Base-by-base conservation (phyloP, 2,797 vertebrate species). In the Lacerta agilis region DNA sequence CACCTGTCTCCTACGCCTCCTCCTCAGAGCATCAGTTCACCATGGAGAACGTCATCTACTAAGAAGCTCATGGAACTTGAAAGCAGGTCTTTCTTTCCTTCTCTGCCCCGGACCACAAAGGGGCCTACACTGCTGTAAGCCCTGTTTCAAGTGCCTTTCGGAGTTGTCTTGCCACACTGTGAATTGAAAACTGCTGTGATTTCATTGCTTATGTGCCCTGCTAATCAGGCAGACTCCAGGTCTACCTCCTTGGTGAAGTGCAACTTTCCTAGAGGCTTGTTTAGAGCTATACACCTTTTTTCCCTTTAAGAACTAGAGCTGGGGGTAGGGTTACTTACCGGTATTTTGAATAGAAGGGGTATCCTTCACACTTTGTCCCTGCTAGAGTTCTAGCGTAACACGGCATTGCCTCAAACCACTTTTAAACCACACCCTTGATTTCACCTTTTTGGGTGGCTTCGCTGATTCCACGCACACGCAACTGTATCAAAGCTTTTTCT, bases 121-220 rank as follows among this genome's bases (percentile, higher is more conserved):
- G 97, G 97, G 78, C 98, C 99, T 81, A 98, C 97, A 0, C 95
- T 99, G 92, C 97, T 99, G 95, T 99, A 96, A 98, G 85, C 58
- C n/a, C 72, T 88, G n/a, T 76, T 89, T 73, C 86, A 85, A 85
- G 90, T 82, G 27, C 90, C 90, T 94, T 89, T 20, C 9, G 90
- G 79, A 13, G n/a, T 33, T 11, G 23, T 38, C 71, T 45, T 73
- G 23, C 69, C 81, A 27, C 81, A 58, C 36, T 82, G 78, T 87
- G 77, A 92, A 75, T 27, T 82, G 69, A 85, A 81, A 79, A 89
- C 76, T 79, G 55, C 64, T 87, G 11, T n/a, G 27, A 87, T 91
- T 91, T 92, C 82, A n/a, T 55, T 92, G 66, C 67, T 87, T 85
- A 76, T 85, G 64, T 61, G 71, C 71, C 67, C 83, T 72, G 69